Evolutionary conservation across 2,888 invertebrate genomes (phyloP), one percentile per base, ranked within the genome.

Genomic region (Hoplodrina ambigua): DNA sequence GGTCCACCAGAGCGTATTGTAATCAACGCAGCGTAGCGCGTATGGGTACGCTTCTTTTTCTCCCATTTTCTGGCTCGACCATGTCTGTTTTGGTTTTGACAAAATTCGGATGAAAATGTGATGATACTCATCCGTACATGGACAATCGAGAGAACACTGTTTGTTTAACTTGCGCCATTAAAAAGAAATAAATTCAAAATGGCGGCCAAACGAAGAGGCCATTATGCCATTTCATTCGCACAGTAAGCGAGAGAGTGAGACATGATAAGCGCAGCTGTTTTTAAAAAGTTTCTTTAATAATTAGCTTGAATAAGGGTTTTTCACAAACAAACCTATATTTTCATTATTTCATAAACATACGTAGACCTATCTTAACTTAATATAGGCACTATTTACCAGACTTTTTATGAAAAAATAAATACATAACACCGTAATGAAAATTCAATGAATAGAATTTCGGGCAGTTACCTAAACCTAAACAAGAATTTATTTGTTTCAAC

Each of bases 11-110:
- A 37, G 25, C 44, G 46, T 71, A 49, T 61, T 49, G 53, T 78
- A 72, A 74, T 50, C 73, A 78, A 78, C 52, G 20, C 33, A 53
- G 49, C 54, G 57, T 54, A 57, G 13, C 46, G 7, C 41, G n/a
- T 17, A 30, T 17, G 19, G 15, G 1, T 4, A n/a, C 20, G 11
- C 4, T 44, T 49, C 13, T 19, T 46, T 71, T 72, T 37, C 4
- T 58, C 46, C 7, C 19, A 25, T 78, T 78, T 74, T 25, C 10
- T 33, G n/a, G 30, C 10, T 19, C 4, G 11, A 5, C n/a, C 7
- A 30, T 17, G 25, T n/a, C 13, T 19, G 13, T 41, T 52, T 49
- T 33, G 8, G 19, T 52, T 72, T 30, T 8, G 4, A 50, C 20
- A 5, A n/a, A 41, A 41, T 30, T 17, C 30, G 5, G 19, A 49